phyloP scores from a whole-genome alignment of 2,113 vertebrate genomes.

The Theristicus caerulescens region DNA sequence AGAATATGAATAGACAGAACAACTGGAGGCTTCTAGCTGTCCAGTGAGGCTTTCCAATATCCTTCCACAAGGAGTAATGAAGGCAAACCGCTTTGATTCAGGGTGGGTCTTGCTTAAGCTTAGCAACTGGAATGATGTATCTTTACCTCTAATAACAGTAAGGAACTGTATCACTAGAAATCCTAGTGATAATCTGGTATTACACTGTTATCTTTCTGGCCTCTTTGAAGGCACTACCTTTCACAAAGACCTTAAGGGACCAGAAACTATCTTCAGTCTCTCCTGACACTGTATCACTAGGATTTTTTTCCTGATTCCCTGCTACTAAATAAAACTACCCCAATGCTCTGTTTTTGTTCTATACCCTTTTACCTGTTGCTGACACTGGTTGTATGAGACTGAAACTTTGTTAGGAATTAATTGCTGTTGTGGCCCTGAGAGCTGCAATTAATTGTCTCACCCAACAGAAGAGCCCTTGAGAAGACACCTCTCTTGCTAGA shows the following conservation, averaged over 20 bases:
- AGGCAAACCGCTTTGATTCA: not conserved
- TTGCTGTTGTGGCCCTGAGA: not conserved
- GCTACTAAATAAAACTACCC: not conserved
- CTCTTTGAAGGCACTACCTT: not conserved
- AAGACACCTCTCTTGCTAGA: not conserved
- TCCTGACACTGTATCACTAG: not conserved
- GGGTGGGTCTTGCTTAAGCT: not conserved
- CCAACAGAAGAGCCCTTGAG: not conserved
- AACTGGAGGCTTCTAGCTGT: not conserved
- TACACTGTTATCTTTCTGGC: not conserved
- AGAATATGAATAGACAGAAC: not conserved
- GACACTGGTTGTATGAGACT: not conserved
- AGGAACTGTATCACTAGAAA: not conserved
- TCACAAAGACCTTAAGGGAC: not conserved
- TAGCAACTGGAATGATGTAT: not conserved
- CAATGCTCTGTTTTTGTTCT: fast-evolving
- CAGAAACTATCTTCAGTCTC: not conserved
- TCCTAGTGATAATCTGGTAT: not conserved
- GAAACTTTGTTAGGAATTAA: not conserved
- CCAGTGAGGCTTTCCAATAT: not conserved
- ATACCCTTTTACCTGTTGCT: fast-evolving
- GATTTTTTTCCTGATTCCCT: not conserved
- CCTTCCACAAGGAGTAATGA: not conserved
- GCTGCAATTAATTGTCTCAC: not conserved
- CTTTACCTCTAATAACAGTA: not conserved